Evolutionary conservation across 2,113 vertebrate species (phyloP).

Genomic region (Oryzias woworae): DNA sequence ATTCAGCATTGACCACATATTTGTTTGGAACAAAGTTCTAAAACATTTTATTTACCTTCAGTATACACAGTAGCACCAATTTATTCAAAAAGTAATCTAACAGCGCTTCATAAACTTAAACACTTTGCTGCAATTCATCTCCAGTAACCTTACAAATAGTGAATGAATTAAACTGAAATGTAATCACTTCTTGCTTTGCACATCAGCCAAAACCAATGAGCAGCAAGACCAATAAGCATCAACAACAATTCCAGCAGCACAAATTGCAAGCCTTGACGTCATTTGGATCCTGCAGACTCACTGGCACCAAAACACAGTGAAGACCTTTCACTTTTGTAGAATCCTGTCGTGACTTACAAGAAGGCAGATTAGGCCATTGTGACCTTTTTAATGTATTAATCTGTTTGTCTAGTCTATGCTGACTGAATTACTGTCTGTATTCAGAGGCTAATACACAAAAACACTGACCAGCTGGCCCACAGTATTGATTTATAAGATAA

Average conservation of each 20-base stretch:
- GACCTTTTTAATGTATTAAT: conserved; percentile 74
- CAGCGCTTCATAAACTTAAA: background rate
- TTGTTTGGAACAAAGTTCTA: background rate
- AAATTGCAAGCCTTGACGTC: conserved; percentile 59
- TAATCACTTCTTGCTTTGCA: conserved; percentile 46
- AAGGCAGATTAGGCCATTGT: conserved; percentile 57
- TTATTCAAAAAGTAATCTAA: background rate
- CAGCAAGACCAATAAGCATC: conserved; percentile 37
- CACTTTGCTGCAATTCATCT: conserved; percentile 40
- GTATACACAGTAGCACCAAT: too few relatives aligned
- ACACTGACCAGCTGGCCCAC: conserved; percentile 75
- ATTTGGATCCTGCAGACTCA: conserved; percentile 59
- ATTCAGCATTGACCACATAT: conserved; percentile 16
- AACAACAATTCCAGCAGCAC: conserved; percentile 47
- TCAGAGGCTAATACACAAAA: conserved; percentile 70
- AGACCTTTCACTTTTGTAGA: conserved; percentile 63
- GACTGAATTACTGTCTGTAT: conserved; percentile 74
- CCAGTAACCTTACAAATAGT: conserved; percentile 52
- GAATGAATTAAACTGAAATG: conserved; percentile 55
- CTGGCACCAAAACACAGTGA: conserved; percentile 66
- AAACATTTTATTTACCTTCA: too few relatives aligned
- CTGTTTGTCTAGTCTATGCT: conserved; percentile 71
- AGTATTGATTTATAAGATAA: conserved; percentile 75
- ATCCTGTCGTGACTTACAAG: conserved; percentile 68
- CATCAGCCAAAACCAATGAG: conserved; percentile 42